phyloP scores from a whole-genome alignment of 92 coral and sea anemone genomes.

The Metridium senile region DNA sequence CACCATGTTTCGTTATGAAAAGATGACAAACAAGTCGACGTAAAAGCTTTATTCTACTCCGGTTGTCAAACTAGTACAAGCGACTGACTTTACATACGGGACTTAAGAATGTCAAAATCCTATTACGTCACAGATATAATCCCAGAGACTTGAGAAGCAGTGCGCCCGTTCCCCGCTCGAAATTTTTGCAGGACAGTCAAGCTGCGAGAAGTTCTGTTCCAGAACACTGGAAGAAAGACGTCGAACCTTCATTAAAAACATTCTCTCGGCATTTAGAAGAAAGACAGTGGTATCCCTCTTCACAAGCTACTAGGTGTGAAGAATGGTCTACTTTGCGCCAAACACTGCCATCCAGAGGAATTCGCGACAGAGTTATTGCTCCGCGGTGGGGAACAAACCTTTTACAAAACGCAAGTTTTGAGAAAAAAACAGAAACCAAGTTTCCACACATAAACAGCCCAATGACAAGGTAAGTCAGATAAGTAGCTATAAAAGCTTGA shows the following conservation, averaged over 20 bases:
- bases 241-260: conserved; percentile 78
- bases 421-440: conserved; percentile 44
- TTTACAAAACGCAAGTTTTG: conserved; percentile 37
- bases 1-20: too few relatives aligned
- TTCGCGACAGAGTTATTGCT: conserved; percentile 53
- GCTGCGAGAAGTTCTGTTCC: conserved; percentile 45
- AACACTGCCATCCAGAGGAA: conserved; percentile 85
- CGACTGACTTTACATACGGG: too few relatives aligned
- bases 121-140: too few relatives aligned
- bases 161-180: conserved; percentile 93
- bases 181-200: conserved; percentile 65
- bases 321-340: conserved; percentile 98
- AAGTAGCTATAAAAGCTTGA: too few relatives aligned
- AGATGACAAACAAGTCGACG: too few relatives aligned
- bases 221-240: conserved; percentile 75
- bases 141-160: conserved; percentile 91
- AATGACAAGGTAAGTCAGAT: conserved; percentile 81
- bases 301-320: conserved; percentile 91
- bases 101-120: too few relatives aligned
- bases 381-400: conserved; percentile 96
- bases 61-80: too few relatives aligned
- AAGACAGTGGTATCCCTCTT: conserved; percentile 74
- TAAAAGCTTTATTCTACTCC: too few relatives aligned
- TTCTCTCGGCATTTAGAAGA: conserved; percentile 92
- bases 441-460: conserved; percentile 98